A percentile compares a stretch with the other conserved stretches of the same genome.
phyloP scores from a whole-genome alignment of 2,113 vertebrate species.

The Cygnus atratus region DNA sequence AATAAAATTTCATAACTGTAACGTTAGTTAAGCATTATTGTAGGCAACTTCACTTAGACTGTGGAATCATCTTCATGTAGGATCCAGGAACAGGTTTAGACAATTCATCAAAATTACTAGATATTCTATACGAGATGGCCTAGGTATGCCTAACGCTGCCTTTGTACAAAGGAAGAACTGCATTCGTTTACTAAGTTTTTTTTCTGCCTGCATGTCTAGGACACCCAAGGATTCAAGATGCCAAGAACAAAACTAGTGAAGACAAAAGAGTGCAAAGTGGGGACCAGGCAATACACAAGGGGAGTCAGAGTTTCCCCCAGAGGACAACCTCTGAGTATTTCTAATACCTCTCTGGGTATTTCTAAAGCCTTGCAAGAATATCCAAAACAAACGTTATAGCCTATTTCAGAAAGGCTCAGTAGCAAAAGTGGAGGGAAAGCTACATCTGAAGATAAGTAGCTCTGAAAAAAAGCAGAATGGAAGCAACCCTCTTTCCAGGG shows the following conservation, averaged over 20 bases:
- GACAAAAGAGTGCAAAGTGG: neutral
- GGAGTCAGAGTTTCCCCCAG: neutral
- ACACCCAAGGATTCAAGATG: neutral
- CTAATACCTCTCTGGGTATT: neutral
- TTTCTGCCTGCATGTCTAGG: neutral
- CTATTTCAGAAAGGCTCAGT: neutral
- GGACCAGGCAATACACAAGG: neutral
- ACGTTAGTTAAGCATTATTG: neutral
- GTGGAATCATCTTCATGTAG: neutral
- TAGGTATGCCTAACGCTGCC: neutral
- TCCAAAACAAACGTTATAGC: neutral
- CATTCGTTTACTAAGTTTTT: neutral
- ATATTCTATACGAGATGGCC: neutral
- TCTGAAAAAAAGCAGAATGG: neutral
- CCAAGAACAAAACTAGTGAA: neutral
- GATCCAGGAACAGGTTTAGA: neutral
- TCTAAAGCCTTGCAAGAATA: neutral
- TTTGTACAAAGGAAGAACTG: neutral
- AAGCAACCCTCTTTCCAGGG: neutral
- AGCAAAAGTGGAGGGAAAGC: neutral
- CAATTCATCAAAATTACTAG: neutral
- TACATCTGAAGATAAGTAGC: neutral
- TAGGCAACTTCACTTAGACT: neutral
- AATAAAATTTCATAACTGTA: neutral
- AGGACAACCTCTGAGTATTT: neutral